Percentiles rank a stretch among this genome's conserved stretches.
Evolutionary conservation across 2,113 vertebrate genomes (phyloP).

Genomic region (Saguinus midas): DNA sequence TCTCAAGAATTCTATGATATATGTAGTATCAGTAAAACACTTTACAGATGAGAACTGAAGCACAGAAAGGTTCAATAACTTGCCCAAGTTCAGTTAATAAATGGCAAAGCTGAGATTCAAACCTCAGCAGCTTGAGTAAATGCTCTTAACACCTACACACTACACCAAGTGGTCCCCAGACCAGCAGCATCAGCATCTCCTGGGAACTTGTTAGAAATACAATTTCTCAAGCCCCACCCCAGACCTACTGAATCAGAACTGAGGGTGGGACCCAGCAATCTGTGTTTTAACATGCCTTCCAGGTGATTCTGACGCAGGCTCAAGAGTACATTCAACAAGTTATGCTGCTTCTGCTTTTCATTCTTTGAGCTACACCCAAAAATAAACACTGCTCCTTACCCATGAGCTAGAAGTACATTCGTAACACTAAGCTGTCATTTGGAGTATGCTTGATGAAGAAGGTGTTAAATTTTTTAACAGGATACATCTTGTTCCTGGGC

Average conservation of each 20-base stretch:
- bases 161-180: not conserved
- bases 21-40: not conserved
- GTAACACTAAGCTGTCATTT: not conserved
- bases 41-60: slow-evolving; percentile 25
- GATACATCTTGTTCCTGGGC: slow-evolving; percentile 43
- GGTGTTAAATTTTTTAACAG: slow-evolving; percentile 42
- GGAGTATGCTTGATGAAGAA: not conserved
- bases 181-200: slow-evolving; percentile 4
- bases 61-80: not conserved
- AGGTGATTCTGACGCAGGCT: slow-evolving; percentile 1
- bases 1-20: slow-evolving; percentile 8
- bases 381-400: slow-evolving; percentile 61
- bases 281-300: slow-evolving; percentile 43
- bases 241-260: slow-evolving; percentile 40
- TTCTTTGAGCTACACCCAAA: slow-evolving; percentile 48
- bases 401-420: slow-evolving; percentile 50
- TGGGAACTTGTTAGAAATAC: slow-evolving; percentile 5
- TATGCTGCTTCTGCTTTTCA: slow-evolving; percentile 20
- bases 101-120: not conserved
- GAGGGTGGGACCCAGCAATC: not conserved
- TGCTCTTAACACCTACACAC: not conserved
- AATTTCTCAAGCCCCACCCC: slow-evolving; percentile 39
- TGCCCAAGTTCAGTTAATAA: not conserved
- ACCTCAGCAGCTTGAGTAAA: not conserved
- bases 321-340: not conserved